These are phyloP conservation scores for Odocoileus hemionus DNA, from an alignment of 2,113 vertebrate species.

Conservation along the genomic window DNA sequence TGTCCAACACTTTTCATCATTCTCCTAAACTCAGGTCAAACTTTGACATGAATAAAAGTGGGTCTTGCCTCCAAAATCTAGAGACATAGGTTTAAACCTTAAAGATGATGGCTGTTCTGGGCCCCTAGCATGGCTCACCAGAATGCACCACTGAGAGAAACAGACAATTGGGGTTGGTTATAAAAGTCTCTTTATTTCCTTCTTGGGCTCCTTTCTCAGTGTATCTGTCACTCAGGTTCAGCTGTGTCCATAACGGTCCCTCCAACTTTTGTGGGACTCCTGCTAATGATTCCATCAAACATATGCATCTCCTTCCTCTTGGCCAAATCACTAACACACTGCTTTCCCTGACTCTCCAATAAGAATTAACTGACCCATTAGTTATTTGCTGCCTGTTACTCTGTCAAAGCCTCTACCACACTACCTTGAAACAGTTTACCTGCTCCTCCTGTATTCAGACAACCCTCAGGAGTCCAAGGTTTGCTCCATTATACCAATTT, in stretches of 20 bases:
- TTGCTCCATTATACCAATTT: background rate
- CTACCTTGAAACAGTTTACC: background rate
- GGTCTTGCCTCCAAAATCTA: background rate
- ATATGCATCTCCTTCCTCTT: background rate
- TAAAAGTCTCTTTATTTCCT: background rate
- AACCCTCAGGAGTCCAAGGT: background rate
- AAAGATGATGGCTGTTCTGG: background rate
- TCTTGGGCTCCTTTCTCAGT: background rate
- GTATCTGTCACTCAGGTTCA: background rate
- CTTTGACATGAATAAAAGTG: background rate
- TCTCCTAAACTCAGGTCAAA: background rate
- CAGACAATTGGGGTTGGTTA: background rate
- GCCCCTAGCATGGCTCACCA: background rate
- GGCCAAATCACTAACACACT: background rate
- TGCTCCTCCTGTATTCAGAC: background rate
- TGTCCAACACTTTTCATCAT: background rate
- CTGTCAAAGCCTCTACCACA: background rate
- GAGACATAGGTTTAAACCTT: background rate
- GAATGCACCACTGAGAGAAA: background rate
- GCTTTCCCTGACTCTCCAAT: background rate
- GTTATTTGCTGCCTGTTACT: background rate
- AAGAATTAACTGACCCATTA: background rate
- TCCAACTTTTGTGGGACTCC: background rate
- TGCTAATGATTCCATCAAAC: background rate
- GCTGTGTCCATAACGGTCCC: background rate